These are phyloP conservation scores for Andinoacara biseriatus DNA, from an alignment of 2,113 vertebrate species.

Conservation along the genomic window DNA sequence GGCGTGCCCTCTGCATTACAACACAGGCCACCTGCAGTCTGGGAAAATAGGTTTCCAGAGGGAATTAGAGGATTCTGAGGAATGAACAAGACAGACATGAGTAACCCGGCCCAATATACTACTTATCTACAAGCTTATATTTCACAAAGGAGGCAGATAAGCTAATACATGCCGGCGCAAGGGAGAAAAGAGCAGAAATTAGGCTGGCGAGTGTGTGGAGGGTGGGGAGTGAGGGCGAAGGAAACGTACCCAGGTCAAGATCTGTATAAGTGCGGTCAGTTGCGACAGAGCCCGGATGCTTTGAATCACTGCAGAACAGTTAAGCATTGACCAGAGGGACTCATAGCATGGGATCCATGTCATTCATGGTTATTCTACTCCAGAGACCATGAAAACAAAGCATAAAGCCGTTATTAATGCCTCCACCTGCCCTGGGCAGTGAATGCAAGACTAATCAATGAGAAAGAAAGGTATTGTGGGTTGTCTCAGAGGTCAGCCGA, in stretches of 20 bases:
- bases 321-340: constrained; percentile 76
- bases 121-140: constrained; percentile 77
- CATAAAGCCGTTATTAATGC: constrained; percentile 66
- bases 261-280: constrained; percentile 59
- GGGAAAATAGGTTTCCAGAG: constrained; percentile 64
- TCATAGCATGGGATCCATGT: constrained; percentile 51
- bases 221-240: neutral
- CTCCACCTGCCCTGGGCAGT: constrained; percentile 61
- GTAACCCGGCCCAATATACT: constrained; percentile 66
- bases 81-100: constrained; percentile 78
- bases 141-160: constrained; percentile 79
- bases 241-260: constrained; percentile 57
- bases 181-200: constrained; percentile 45
- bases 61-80: constrained; percentile 71
- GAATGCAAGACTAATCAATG: constrained; percentile 73
- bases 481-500: constrained; percentile 36
- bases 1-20: constrained; percentile 46
- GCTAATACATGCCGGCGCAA: constrained; percentile 54
- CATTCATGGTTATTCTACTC: constrained; percentile 62
- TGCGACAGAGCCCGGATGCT: constrained; percentile 62
- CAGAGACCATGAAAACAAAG: constrained; percentile 60
- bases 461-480: constrained; percentile 64
- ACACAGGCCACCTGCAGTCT: constrained; percentile 70
- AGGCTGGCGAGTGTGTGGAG: neutral
- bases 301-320: constrained; percentile 69